A percentile compares a stretch with the other conserved stretches of the same genome.
These are phyloP conservation scores for Aphelenchoides besseyi DNA, from an alignment of 1,140 invertebrate species.

Conservation along the genomic window DNA sequence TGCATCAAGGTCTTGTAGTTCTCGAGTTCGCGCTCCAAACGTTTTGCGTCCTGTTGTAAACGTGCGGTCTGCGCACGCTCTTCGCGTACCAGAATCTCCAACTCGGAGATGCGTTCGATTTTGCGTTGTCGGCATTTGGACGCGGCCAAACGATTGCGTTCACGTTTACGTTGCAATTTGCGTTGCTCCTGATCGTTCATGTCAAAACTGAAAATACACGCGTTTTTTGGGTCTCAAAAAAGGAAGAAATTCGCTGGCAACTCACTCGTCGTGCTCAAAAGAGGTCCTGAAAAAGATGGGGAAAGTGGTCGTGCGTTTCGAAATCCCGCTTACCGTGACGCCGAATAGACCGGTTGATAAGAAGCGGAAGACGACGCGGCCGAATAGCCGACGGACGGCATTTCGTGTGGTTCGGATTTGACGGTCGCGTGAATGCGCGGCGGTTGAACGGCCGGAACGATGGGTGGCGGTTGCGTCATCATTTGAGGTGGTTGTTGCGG, in stretches of 20 bases:
- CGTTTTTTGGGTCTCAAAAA: no score
- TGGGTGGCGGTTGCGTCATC: background rate
- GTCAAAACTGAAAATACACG: constrained; percentile 15
- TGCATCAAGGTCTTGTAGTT: background rate
- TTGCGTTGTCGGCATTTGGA: constrained; percentile 91
- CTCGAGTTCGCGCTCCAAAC: background rate
- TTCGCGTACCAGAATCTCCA: constrained; percentile 87
- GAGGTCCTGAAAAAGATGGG: no score
- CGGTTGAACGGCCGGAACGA: background rate
- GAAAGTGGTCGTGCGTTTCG: no score
- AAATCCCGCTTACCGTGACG: background rate
- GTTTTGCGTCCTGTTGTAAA: background rate
- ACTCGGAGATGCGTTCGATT: constrained; percentile 83
- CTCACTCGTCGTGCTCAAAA: no score
- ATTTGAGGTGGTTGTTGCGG: background rate
- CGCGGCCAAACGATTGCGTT: constrained; percentile 90
- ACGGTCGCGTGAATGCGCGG: background rate
- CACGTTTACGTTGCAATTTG: constrained; percentile 88
- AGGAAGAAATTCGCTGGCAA: no score
- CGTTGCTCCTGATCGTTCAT: constrained; percentile 8
- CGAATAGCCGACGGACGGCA: background rate
- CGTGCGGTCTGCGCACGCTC: constrained; percentile 70
- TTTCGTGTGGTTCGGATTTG: background rate
- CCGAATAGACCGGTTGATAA: background rate
- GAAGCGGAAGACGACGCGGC: background rate